These are phyloP conservation scores for Mythimna impura DNA, from an alignment of 2,888 invertebrate species.

Conservation along the genomic window DNA sequence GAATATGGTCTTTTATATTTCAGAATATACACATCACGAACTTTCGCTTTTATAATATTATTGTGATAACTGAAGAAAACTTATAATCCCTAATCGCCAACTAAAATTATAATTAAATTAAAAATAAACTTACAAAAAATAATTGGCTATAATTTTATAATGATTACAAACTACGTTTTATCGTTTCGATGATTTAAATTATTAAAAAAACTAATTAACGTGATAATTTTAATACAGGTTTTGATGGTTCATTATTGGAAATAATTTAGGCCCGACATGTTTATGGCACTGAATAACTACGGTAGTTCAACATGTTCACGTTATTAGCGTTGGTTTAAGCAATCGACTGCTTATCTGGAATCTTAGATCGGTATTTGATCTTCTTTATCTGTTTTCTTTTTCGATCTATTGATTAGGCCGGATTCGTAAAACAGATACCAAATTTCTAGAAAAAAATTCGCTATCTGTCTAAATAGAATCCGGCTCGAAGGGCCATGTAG, in stretches of 20 bases:
- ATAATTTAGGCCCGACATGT: slow-evolving; percentile 57
- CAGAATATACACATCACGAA: not conserved
- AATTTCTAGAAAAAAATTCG: no score
- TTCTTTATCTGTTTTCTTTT: slow-evolving; percentile 15
- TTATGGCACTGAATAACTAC: slow-evolving; percentile 45
- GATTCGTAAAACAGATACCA: no score
- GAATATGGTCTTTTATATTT: no score
- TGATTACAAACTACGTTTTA: slow-evolving; percentile 44
- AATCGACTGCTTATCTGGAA: slow-evolving; percentile 38
- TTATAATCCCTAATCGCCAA: not conserved
- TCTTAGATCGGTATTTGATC: slow-evolving; percentile 53
- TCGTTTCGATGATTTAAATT: slow-evolving; percentile 43
- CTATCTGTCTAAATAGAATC: no score
- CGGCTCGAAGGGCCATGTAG: no score
- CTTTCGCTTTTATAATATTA: not conserved
- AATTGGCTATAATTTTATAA: slow-evolving; percentile 33
- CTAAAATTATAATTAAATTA: slow-evolving; percentile 28
- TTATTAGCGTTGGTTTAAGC: slow-evolving; percentile 37
- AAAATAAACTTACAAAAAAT: slow-evolving; percentile 16
- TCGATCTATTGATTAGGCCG: slow-evolving; percentile 11
- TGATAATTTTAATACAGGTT: slow-evolving; percentile 57
- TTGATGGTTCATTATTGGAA: slow-evolving; percentile 50
- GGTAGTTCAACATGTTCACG: slow-evolving; percentile 47
- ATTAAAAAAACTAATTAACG: slow-evolving; percentile 50
- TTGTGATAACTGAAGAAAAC: not conserved